These are phyloP conservation scores for Heliconius charithonia DNA, from an alignment of 2,888 invertebrate genomes.

Conservation along the genomic window DNA sequence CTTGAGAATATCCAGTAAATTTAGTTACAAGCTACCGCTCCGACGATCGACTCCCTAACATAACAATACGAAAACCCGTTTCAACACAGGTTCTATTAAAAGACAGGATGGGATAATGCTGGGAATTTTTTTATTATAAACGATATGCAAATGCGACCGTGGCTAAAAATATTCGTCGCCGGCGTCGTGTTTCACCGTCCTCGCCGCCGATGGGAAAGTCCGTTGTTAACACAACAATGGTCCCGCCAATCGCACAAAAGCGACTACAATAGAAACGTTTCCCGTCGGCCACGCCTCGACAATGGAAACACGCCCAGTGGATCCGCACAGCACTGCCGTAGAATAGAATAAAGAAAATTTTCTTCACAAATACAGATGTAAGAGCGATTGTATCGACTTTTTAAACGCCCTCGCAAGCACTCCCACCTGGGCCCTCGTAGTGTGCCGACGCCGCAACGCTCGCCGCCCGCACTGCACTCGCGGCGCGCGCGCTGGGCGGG, in stretches of 20 bases:
- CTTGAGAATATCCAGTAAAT: slow-evolving; percentile 9
- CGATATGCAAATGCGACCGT: slow-evolving; percentile 51
- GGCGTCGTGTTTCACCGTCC: slow-evolving; percentile 52
- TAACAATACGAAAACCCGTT: slow-evolving; percentile 45
- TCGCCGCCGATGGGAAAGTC: slow-evolving; percentile 62
- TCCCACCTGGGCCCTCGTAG: slow-evolving; percentile 78
- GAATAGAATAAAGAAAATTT: slow-evolving; percentile 76
- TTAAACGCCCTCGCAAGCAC: slow-evolving; percentile 82
- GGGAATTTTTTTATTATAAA: slow-evolving; percentile 45
- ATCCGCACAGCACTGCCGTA: slow-evolving; percentile 52
- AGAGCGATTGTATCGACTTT: slow-evolving; percentile 82
- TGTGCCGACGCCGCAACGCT: slow-evolving; percentile 79
- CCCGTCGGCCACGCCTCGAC: slow-evolving; percentile 77
- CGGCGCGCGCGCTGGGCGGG: slow-evolving; percentile 74
- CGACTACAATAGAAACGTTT: slow-evolving; percentile 75
- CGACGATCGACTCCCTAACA: slow-evolving; percentile 3
- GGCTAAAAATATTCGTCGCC: slow-evolving; percentile 53
- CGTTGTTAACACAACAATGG: slow-evolving; percentile 64
- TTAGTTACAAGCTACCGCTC: neutral
- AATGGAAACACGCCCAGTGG: slow-evolving; percentile 77
- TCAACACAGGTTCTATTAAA: slow-evolving; percentile 37
- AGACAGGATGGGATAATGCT: slow-evolving; percentile 44
- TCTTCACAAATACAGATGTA: slow-evolving; percentile 76
- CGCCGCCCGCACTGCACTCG: slow-evolving; percentile 72
- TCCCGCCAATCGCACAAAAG: slow-evolving; percentile 77